A percentile compares a stretch with the other conserved stretches of the same genome.
phyloP scores from a whole-genome alignment of 2,888 invertebrate species.

The Ochropleura leucogaster region DNA sequence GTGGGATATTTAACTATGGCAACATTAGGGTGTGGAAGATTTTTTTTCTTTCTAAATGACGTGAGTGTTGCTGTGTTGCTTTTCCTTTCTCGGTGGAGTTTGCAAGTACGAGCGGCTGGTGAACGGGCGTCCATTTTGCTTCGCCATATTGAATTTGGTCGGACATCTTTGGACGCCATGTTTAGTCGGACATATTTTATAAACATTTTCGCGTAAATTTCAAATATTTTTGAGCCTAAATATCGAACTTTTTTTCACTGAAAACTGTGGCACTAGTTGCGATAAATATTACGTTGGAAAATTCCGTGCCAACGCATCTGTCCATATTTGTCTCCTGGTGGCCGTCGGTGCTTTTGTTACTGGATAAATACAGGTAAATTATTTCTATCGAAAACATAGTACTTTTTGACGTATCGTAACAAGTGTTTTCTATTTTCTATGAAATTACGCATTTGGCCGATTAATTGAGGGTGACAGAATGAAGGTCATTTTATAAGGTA shows the following conservation, averaged over 20 bases:
- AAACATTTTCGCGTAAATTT: conserved; percentile 92
- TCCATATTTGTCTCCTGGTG: conserved; percentile 87
- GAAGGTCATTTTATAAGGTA: conserved; percentile 82
- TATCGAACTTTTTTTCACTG: conserved; percentile 89
- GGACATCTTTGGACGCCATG: conserved; percentile 93
- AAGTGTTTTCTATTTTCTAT: conserved; percentile 88
- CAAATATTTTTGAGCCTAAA: conserved; percentile 89
- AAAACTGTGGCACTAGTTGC: conserved; percentile 82
- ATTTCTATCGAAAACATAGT: conserved; percentile 86
- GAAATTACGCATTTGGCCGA: conserved; percentile 78
- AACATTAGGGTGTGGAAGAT: conserved; percentile 65
- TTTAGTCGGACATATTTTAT: conserved; percentile 94
- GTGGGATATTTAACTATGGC: conserved; percentile 63
- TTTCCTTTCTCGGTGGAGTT: conserved; percentile 76
- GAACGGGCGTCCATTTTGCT: conserved; percentile 90
- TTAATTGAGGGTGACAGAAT: conserved; percentile 72
- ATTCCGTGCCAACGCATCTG: conserved; percentile 86
- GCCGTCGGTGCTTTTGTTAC: conserved; percentile 88
- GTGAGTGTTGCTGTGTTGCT: conserved; percentile 74
- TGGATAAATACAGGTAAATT: conserved; percentile 90
- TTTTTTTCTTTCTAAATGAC: conserved; percentile 67
- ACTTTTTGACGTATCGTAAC: conserved; percentile 89
- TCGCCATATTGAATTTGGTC: conserved; percentile 91
- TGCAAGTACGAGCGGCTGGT: conserved; percentile 72
- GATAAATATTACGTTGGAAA: conserved; percentile 82